A percentile compares a stretch with the other conserved stretches of the same genome.
These are phyloP conservation scores for Trachelipus rathkii DNA, from an alignment of 1,140 invertebrate species.

Conservation along the genomic window DNA sequence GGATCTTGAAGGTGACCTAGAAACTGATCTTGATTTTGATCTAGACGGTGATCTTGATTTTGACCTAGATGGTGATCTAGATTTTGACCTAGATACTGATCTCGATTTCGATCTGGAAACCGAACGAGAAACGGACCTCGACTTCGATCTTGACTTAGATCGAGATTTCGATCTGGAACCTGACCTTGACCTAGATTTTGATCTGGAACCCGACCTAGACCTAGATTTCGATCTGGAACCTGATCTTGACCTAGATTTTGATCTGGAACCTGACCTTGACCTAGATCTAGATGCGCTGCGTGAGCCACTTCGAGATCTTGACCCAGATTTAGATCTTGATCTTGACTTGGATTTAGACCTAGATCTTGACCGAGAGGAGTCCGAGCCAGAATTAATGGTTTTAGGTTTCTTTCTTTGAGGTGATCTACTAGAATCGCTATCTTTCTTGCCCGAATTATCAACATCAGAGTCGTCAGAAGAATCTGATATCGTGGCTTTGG, in stretches of 20 bases:
- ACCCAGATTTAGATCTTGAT: slow-evolving; percentile 29
- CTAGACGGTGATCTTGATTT: slow-evolving; percentile 41
- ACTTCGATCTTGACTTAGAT: slow-evolving; percentile 41
- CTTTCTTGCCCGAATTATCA: slow-evolving; percentile 47
- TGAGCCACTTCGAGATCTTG: slow-evolving; percentile 50
- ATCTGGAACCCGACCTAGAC: slow-evolving; percentile 50
- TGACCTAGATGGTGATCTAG: slow-evolving; percentile 48
- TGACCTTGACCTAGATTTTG: slow-evolving; percentile 49
- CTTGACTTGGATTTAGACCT: slow-evolving; percentile 41
- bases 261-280: slow-evolving; percentile 49
- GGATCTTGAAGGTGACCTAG: background rate
- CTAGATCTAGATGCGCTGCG: slow-evolving; percentile 50
- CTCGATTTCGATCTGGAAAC: slow-evolving; percentile 50
- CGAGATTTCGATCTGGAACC: slow-evolving; percentile 48
- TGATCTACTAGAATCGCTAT: slow-evolving; percentile 56
- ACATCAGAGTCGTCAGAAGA: slow-evolving; percentile 72
- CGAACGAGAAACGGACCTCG: slow-evolving; percentile 48
- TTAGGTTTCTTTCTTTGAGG: slow-evolving; percentile 36
- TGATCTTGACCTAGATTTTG: slow-evolving; percentile 50
- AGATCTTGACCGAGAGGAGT: slow-evolving; percentile 46
- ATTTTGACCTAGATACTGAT: slow-evolving; percentile 53
- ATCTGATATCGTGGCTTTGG: slow-evolving; percentile 91
- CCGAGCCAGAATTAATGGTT: slow-evolving; percentile 50
- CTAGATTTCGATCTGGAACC: slow-evolving; percentile 48
- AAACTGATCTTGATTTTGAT: slow-evolving; percentile 38